These are phyloP conservation scores for Daphoenositta chrysoptera DNA, from an alignment of 2,113 vertebrate species.

Conservation along the genomic window DNA sequence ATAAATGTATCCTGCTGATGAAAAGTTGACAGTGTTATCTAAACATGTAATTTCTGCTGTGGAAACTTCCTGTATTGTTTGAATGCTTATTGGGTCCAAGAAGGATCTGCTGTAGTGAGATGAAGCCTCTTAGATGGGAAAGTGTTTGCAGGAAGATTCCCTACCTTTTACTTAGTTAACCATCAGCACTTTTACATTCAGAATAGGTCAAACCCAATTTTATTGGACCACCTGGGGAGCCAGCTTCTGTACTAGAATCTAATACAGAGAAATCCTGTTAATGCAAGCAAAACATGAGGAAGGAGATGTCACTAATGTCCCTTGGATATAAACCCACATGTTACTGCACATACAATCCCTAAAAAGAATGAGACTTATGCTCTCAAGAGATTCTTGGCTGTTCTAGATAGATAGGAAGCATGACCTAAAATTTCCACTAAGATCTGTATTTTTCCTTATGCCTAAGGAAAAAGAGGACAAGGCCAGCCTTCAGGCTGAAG, in stretches of 20 bases:
- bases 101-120: neutral
- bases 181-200: neutral
- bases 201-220: neutral
- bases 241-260: neutral
- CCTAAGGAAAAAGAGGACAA: constrained; percentile 92
- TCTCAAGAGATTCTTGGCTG: neutral
- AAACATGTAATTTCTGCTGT: neutral
- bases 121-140: neutral
- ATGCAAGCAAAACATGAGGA: neutral
- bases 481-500: constrained; percentile 85
- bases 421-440: neutral
- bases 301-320: neutral
- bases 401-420: neutral
- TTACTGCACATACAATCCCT: neutral
- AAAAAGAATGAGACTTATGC: neutral
- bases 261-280: neutral
- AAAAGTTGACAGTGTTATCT: neutral
- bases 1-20: neutral
- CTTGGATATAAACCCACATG: neutral
- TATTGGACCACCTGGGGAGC: neutral
- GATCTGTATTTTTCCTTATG: neutral
- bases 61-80: neutral
- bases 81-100: neutral
- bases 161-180: neutral
- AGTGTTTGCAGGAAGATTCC: neutral